phyloP scores from a whole-genome alignment of 2,797 vertebrate species.

The Anguilla megastoma region DNA sequence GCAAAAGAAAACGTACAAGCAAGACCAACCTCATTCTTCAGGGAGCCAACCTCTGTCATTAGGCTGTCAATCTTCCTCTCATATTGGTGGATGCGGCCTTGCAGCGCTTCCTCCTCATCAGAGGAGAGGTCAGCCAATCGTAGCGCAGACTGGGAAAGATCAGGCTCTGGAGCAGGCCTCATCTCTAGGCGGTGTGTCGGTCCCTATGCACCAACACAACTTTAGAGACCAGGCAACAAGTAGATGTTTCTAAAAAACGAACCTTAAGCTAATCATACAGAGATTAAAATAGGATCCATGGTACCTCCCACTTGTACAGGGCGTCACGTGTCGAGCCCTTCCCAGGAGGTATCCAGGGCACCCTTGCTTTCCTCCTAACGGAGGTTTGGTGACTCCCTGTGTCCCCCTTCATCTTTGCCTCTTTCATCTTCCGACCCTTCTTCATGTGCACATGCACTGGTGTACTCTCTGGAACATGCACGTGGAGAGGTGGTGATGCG shows the following conservation, averaged over 20 bases:
- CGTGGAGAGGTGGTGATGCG: constrained; percentile 85
- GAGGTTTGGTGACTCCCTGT: constrained; percentile 62
- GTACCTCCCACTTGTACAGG: constrained; percentile 77
- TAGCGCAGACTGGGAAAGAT: constrained; percentile 68
- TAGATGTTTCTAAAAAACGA: neutral
- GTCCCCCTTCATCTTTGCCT: constrained; percentile 68
- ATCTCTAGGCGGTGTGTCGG: constrained; percentile 68
- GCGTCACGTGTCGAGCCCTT: constrained; percentile 71
- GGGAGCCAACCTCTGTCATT: constrained; percentile 80
- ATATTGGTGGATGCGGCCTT: constrained; percentile 78
- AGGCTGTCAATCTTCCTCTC: constrained; percentile 86
- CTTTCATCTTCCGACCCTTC: constrained; percentile 73
- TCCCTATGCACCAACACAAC: constrained; percentile 55
- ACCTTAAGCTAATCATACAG: neutral
- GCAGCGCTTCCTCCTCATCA: constrained; percentile 78
- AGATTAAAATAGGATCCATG: constrained; percentile 4
- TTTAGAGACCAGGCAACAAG: neutral
- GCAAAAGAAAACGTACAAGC: neutral
- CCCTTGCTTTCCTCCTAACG: constrained; percentile 72
- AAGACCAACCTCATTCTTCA: constrained; percentile 82
- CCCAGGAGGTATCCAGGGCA: constrained; percentile 90
- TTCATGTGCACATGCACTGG: constrained; percentile 90
- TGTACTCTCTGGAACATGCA: constrained; percentile 84
- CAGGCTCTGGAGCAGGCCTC: constrained; percentile 60
- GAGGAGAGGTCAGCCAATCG: constrained; percentile 77